Evolutionary conservation across 2,888 invertebrate species (phyloP), one percentile per base, ranked within the genome.

Genomic region (Drosophila neonasuta): DNA sequence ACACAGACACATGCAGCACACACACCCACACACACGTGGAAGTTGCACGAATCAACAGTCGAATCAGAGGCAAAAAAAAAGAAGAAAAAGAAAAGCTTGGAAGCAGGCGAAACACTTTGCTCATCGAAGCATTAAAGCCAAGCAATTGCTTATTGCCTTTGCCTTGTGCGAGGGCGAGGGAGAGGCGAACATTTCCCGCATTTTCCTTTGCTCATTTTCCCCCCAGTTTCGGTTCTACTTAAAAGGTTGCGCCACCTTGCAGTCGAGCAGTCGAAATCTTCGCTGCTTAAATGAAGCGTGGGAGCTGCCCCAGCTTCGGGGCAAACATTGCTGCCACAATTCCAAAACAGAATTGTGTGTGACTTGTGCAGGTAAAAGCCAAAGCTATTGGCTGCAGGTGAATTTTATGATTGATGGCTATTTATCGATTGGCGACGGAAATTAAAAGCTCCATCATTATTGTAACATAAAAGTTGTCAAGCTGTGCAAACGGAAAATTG

Each of bases 61-160:
- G 63, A 29, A 50, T 56, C 48, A 64, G 54, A 42, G 52, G 58
- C 46, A 41, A 41, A 24, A 24, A 6, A 24, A 24, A 6, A 24
- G 15, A 10, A 50, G 45, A 29, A 20, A 41, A n/a, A 57, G 49
- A 29, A 34, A 41, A 41, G 39, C 39, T 41, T 41, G 30, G 30
- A 41, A 42, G 49, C 39, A 57, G 70, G 39, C 36, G 49, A 73
- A 79, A 82, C 79, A 86, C 70, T 86, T 80, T 68, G 70, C 51
- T 62, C 67, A 74, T 58, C 62, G 71, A 68, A 78, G 78, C 80
- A 62, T 80, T 80, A 69, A 77, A 80, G 84, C 84, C 81, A 63
- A 71, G 70, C 76, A 66, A 86, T 84, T 71, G 79, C 65, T 74
- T 86, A 86, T 70, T 68, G 78, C 15, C 46, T 29, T 3, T 20